phyloP scores from a whole-genome alignment of 2,797 vertebrate genomes.

The Notoglanidium macrostoma region DNA sequence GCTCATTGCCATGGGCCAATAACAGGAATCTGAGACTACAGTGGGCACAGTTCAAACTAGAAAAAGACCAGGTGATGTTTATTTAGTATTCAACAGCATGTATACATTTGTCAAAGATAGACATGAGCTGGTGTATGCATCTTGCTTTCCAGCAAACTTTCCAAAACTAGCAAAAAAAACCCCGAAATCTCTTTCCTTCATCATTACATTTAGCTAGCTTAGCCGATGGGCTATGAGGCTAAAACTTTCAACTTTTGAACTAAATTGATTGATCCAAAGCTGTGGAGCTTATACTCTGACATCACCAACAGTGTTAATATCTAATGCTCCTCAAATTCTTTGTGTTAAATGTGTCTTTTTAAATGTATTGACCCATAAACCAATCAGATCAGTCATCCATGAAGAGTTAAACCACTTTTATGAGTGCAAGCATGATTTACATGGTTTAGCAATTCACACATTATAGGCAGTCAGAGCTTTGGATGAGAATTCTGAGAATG shows the following conservation, averaged over 20 bases:
- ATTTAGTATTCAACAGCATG: neutral
- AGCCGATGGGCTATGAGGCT: neutral
- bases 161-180: no score
- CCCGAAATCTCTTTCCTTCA: neutral
- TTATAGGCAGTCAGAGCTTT: neutral
- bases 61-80: neutral
- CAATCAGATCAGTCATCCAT: neutral
- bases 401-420: neutral
- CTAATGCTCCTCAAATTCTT: neutral
- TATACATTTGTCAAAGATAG: neutral
- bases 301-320: neutral
- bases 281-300: neutral
- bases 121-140: neutral
- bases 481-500: neutral
- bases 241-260: neutral
- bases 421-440: neutral
- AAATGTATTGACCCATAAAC: neutral
- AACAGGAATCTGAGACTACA: neutral
- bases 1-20: neutral
- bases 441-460: neutral
- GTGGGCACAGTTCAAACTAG: neutral
- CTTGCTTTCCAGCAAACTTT: neutral
- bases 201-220: neutral
- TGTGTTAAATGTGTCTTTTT: neutral
- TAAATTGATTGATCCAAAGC: neutral